Base-by-base conservation (phyloP, 1,140 invertebrate genomes). In the Oncopeltus fasciatus region DNA sequence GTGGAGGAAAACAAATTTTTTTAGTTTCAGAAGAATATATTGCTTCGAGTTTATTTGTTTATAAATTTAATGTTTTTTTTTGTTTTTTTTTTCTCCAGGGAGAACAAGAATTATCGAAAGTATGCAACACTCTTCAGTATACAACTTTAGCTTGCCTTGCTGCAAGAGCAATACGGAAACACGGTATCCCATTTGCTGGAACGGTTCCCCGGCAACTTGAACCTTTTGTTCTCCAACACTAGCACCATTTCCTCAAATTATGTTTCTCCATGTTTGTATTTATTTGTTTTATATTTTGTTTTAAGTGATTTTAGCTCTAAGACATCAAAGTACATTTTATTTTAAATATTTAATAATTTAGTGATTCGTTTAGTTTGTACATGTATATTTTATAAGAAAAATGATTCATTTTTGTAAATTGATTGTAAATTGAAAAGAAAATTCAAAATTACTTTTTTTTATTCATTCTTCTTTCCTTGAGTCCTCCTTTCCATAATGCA, bases 111-210 rank as follows among this genome's bases (percentile, higher is more conserved):
- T 73, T 84, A 29, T 78, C 81, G 47, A 46, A 14, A 51, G 60
- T 87, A 49, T 78, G 90, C n/a, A 85, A 88, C 72, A 86, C 85
- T 2, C 73, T 91, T n/a, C 82, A 82, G 67, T 87, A 87, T 69
- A 87, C 83, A 27, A 84, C 81, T 57, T 77, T 94, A 60, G 82
- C 85, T 67, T 95, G 90, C 72, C 76, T 91, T 51, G 86, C 89
- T 4, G 88, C 90, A 2, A 78, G 83, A 63, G 83, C 83, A 3
- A 83, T 94, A 44, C 80, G 79, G 68, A 78, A 80, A 69, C 76
- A 83, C 67, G 74, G 53, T 12, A 67, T 69, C 33, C 31, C 21
- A 16, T 66, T 49, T 27, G 27, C 21, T 9, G 49, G 38, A 14
- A 11, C 53, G 12, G 28, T 66, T 16, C 65, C 65, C 1, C 9